Conservation (phyloP, 2,113 vertebrate species). For the Peucedramus taeniatus region DNA sequence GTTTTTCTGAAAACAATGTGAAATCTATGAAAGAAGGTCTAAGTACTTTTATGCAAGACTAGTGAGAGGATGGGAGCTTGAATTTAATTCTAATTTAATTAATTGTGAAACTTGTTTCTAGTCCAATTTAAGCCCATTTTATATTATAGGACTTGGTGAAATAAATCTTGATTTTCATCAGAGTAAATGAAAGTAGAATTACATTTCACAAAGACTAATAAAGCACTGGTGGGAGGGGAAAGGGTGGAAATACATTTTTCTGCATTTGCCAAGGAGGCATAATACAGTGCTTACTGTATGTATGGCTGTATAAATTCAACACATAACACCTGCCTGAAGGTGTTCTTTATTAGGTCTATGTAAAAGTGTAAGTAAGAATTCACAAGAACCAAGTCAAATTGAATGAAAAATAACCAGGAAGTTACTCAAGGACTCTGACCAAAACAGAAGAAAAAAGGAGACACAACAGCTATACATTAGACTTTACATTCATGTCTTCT, state of each 20-base stretch:
- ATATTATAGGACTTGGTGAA: not conserved
- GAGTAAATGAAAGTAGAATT: not conserved
- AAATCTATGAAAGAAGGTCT: not conserved
- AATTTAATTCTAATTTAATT: conserved; percentile 1
- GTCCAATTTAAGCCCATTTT: not conserved
- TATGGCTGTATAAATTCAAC: not conserved
- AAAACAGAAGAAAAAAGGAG: not conserved
- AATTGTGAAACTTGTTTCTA: not conserved
- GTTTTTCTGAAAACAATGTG: not conserved
- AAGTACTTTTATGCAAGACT: not conserved
- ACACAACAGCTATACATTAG: not conserved
- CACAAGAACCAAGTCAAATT: not conserved
- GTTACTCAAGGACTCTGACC: not conserved
- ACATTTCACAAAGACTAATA: not conserved
- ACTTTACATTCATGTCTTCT: not conserved
- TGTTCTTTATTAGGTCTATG: not conserved
- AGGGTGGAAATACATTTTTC: not conserved
- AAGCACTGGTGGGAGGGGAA: not conserved
- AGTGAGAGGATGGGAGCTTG: not conserved
- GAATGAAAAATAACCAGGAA: not conserved
- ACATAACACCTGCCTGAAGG: not conserved
- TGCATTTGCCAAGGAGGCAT: not conserved
- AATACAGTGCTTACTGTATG: not conserved
- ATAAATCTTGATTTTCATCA: not conserved
- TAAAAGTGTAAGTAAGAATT: not conserved